These are phyloP conservation scores for Smutsia gigantea DNA, from an alignment of 2,797 vertebrate genomes.

Conservation along the genomic window DNA sequence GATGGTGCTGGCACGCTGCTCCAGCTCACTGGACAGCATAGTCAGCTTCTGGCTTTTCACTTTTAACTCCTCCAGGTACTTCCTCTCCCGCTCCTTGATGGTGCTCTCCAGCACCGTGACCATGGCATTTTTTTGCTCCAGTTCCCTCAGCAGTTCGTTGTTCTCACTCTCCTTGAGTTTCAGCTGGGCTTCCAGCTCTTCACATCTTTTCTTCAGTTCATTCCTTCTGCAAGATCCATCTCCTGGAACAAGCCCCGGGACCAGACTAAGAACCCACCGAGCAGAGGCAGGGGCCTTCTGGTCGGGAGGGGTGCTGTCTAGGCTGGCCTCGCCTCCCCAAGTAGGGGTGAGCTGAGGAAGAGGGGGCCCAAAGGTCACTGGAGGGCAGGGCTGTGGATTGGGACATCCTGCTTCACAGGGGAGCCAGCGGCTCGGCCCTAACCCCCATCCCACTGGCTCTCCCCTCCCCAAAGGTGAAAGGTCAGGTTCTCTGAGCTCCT, in stretches of 20 bases:
- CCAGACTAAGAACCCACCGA: background rate
- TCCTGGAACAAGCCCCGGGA: constrained; percentile 83
- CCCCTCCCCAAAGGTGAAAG: too few species aligned
- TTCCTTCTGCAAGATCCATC: constrained; percentile 88
- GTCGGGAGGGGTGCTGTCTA: too few species aligned
- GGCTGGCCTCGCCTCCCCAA: background rate
- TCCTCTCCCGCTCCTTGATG: constrained; percentile 95
- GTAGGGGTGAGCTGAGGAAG: background rate
- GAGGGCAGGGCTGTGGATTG: background rate
- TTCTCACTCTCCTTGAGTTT: constrained; percentile 95
- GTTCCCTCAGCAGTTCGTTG: constrained; percentile 91
- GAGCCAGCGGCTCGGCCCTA: background rate
- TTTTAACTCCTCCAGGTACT: constrained; percentile 98
- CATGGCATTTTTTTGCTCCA: constrained; percentile 96
- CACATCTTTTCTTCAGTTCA: constrained; percentile 93
- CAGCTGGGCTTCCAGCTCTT: constrained; percentile 95
- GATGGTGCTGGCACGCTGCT: constrained; percentile 96
- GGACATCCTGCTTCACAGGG: background rate
- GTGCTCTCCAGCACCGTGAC: constrained; percentile 96
- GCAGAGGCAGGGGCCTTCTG: background rate
- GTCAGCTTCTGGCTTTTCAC: constrained; percentile 97
- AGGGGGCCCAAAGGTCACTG: background rate
- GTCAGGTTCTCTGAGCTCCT: background rate
- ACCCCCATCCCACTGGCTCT: background rate
- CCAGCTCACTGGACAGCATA: constrained; percentile 95